Percentiles rank a stretch among this genome's conserved stretches.
Evolutionary conservation across 1,140 invertebrate genomes (phyloP).

Genomic region (Acyrthosiphon pisum): DNA sequence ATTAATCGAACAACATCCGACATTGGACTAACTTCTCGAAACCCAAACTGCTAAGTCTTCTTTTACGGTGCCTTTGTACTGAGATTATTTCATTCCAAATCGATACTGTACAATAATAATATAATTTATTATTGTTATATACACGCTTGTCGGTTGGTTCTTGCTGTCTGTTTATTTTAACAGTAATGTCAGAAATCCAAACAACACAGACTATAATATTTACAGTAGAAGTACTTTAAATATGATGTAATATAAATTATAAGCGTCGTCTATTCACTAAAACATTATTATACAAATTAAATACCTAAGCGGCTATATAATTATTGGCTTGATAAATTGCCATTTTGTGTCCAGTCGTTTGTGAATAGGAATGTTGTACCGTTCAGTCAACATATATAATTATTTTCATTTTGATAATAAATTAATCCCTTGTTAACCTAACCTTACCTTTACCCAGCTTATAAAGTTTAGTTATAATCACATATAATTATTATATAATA

Average conservation of each 20-base stretch:
- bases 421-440: not conserved
- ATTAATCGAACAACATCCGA: conserved; percentile 48
- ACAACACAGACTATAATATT: not conserved
- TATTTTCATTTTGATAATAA: not conserved
- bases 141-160: not conserved
- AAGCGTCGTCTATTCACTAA: not conserved
- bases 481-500: too few relatives aligned
- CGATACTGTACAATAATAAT: not conserved
- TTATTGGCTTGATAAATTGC: not conserved
- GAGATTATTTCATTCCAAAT: not conserved
- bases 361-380: not conserved
- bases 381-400: not conserved
- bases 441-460: not conserved
- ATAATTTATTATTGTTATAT: not conserved
- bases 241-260: not conserved
- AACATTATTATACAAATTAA: not conserved
- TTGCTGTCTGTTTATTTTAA: not conserved
- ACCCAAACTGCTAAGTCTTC: conserved; percentile 5
- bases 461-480: not conserved
- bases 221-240: not conserved
- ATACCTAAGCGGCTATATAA: not conserved
- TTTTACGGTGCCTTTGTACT: not conserved
- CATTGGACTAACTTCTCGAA: not conserved
- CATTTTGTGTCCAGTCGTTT: not conserved
- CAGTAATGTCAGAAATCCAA: not conserved